These are phyloP conservation scores for Drosophila kambysellisi DNA, from an alignment of 2,888 invertebrate species.

Conservation along the genomic window DNA sequence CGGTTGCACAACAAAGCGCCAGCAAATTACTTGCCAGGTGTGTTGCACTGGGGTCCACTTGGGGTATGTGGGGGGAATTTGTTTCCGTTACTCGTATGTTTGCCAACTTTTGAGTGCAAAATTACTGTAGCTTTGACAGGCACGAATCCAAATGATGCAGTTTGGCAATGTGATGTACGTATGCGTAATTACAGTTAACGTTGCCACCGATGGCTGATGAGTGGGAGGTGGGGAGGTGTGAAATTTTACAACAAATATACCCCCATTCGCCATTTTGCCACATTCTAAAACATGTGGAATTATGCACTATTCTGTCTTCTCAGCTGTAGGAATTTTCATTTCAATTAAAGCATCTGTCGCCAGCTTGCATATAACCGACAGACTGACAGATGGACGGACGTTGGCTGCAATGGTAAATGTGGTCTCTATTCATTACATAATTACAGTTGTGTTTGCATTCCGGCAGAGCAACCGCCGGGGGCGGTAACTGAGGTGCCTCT, in stretches of 20 bases:
- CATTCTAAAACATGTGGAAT: slow-evolving; percentile 9
- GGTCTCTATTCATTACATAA: slow-evolving; percentile 75
- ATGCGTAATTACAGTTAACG: slow-evolving; percentile 57
- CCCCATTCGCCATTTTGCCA: slow-evolving; percentile 33
- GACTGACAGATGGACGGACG: neutral
- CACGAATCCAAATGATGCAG: slow-evolving; percentile 56
- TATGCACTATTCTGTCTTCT: slow-evolving; percentile 17
- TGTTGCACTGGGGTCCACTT: slow-evolving; percentile 1
- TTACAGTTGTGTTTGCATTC: slow-evolving; percentile 75
- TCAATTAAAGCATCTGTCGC: slow-evolving; percentile 69
- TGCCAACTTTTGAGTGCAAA: slow-evolving; percentile 32
- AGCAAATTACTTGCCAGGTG: slow-evolving; percentile 65
- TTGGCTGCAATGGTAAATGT: slow-evolving; percentile 60
- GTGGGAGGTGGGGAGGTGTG: neutral
- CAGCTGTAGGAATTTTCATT: slow-evolving; percentile 66
- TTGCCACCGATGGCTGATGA: neutral
- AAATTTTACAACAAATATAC: slow-evolving; percentile 21
- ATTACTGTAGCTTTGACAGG: slow-evolving; percentile 38
- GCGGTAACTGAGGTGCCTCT: slow-evolving; percentile 26
- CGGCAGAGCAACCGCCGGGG: slow-evolving; percentile 45
- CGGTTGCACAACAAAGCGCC: slow-evolving; percentile 69
- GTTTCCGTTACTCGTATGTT: slow-evolving; percentile 13
- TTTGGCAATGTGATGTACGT: slow-evolving; percentile 62
- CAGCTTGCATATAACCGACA: slow-evolving; percentile 42
- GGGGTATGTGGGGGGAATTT: neutral